Evolutionary conservation across 2,797 vertebrate genomes (phyloP).

Genomic region (Caiman crocodilus): DNA sequence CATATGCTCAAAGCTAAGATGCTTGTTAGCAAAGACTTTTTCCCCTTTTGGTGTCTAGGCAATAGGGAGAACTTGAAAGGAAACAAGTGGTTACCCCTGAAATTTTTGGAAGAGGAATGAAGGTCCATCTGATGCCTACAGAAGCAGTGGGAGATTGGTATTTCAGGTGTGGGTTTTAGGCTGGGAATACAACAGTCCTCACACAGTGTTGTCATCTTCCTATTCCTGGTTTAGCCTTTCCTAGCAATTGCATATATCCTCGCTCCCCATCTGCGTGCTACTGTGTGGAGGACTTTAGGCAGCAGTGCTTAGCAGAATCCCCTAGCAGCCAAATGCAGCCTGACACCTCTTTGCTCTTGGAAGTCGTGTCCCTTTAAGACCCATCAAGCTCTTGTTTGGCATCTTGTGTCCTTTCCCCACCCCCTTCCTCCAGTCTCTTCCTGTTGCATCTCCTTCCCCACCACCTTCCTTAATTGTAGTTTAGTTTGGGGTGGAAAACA

Average conservation of each 20-base stretch:
- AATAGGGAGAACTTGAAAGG: not conserved
- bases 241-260: not conserved
- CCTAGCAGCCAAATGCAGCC: too few relatives aligned
- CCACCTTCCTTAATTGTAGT: not conserved
- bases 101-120: not conserved
- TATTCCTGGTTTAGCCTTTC: not conserved
- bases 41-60: fast-evolving
- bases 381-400: not conserved
- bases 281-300: too few relatives aligned
- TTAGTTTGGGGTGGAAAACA: conserved; percentile 2
- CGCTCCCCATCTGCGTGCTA: too few relatives aligned
- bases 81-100: not conserved
- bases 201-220: not conserved
- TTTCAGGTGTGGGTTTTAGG: not conserved
- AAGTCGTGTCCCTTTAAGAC: not conserved
- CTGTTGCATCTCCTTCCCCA: not conserved
- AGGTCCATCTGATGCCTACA: not conserved
- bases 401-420: not conserved
- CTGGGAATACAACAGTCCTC: not conserved
- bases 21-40: not conserved
- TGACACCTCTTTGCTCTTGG: too few relatives aligned
- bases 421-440: conserved; percentile 13
- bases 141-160: not conserved
- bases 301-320: too few relatives aligned
- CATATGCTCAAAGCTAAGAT: not conserved